Evolutionary conservation across 2,888 invertebrate species (phyloP).

Genomic region (Mythimna lalbum): DNA sequence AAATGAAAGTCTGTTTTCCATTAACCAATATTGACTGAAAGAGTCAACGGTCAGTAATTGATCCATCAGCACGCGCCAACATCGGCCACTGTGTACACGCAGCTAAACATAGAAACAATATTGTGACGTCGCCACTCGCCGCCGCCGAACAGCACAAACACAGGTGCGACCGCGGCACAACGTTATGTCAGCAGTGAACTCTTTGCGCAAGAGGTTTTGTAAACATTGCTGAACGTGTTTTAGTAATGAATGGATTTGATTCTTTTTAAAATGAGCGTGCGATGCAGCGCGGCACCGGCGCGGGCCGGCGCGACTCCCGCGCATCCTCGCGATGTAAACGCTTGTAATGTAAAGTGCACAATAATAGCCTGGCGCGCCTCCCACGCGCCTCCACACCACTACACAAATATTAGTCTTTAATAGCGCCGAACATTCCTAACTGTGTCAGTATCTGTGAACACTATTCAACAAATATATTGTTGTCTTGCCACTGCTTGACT

Average conservation of each 20-base stretch:
- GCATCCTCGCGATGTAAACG: slow-evolving; percentile 40
- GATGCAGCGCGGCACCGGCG: background rate
- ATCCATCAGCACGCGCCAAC: slow-evolving; percentile 11
- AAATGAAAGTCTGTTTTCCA: slow-evolving; percentile 11
- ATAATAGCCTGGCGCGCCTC: slow-evolving; percentile 54
- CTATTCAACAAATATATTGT: slow-evolving; percentile 21
- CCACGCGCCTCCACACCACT: slow-evolving; percentile 40
- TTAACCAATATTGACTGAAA: slow-evolving; percentile 33
- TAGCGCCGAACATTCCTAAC: slow-evolving; percentile 32
- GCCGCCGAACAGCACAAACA: background rate
- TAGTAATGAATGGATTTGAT: background rate
- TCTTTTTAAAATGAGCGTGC: background rate
- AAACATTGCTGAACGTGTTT: slow-evolving; percentile 31
- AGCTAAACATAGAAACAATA: slow-evolving; percentile 24
- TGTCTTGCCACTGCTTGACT: background rate
- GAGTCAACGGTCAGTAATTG: slow-evolving; percentile 36
- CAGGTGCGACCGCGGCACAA: slow-evolving; percentile 1
- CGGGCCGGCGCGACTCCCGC: background rate
- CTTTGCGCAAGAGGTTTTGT: slow-evolving; percentile 21
- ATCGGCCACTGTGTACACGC: slow-evolving; percentile 19
- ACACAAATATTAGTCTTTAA: slow-evolving; percentile 44
- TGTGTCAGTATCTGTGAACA: slow-evolving; percentile 20
- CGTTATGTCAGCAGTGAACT: slow-evolving; percentile 1
- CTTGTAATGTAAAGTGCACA: slow-evolving; percentile 56
- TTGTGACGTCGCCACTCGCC: slow-evolving; percentile 20